phyloP scores from a whole-genome alignment of 2,888 invertebrate species.

The Erebia palarica region DNA sequence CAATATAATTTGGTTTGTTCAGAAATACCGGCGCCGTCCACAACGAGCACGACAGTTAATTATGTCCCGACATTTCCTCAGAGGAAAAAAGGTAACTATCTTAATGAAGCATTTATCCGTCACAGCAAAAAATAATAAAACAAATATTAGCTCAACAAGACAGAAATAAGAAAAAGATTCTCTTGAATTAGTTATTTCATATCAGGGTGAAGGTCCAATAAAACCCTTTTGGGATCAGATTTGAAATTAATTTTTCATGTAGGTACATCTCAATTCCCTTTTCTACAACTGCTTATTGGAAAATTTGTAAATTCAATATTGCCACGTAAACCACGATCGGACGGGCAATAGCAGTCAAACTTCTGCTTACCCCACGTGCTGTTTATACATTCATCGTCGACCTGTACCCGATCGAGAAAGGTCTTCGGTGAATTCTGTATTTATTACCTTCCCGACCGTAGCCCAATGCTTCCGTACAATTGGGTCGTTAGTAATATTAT shows the following conservation, averaged over 20 bases:
- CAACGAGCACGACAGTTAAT: constrained; percentile 83
- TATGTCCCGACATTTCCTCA: constrained; percentile 82
- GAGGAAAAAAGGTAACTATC: constrained; percentile 84
- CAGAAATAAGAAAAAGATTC: constrained; percentile 26
- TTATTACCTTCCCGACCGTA: constrained; percentile 75
- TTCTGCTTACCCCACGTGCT: constrained; percentile 58
- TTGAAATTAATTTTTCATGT: constrained; percentile 62
- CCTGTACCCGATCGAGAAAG: constrained; percentile 61
- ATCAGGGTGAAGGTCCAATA: constrained; percentile 44
- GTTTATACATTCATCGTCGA: constrained; percentile 67
- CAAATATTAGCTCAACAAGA: constrained; percentile 30
- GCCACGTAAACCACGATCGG: constrained; percentile 60
- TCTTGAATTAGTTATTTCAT: constrained; percentile 35
- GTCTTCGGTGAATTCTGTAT: constrained; percentile 74
- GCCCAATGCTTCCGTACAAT: constrained; percentile 77
- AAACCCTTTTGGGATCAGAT: constrained; percentile 55
- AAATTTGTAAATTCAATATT: constrained; percentile 59
- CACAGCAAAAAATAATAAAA: neutral
- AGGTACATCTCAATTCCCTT: constrained; percentile 51
- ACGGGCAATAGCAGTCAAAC: constrained; percentile 61
- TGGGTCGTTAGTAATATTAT: constrained; percentile 81
- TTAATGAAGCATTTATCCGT: constrained; percentile 19
- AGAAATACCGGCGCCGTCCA: constrained; percentile 94
- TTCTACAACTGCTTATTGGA: constrained; percentile 47
- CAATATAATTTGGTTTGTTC: constrained; percentile 51